Evolutionary conservation across 2,797 vertebrate genomes (phyloP).

Genomic region (Chelidonichthys spinosus): DNA sequence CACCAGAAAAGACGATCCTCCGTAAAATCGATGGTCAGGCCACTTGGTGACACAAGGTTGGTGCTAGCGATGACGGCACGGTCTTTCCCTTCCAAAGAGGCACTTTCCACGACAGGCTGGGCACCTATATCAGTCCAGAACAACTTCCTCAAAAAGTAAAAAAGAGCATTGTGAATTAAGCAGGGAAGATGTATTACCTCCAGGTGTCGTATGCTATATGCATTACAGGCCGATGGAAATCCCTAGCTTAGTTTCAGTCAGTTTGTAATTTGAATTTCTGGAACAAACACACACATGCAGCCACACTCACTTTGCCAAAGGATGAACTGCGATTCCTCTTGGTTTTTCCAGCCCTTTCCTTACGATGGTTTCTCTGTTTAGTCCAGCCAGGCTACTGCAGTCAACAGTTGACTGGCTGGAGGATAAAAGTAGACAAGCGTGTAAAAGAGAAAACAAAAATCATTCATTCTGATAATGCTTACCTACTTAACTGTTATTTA

Average conservation of each 20-base stretch:
- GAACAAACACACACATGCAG: neutral
- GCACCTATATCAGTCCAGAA: slow-evolving; percentile 93
- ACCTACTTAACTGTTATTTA: neutral
- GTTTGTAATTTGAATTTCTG: neutral
- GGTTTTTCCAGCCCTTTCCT: slow-evolving; percentile 85
- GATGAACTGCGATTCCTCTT: slow-evolving; percentile 90
- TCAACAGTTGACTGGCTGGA: slow-evolving; percentile 87
- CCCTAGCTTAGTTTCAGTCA: neutral
- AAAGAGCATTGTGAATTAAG: neutral
- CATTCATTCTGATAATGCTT: neutral
- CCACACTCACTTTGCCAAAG: slow-evolving; percentile 87
- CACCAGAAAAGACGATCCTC: slow-evolving; percentile 92
- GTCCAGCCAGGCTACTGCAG: slow-evolving; percentile 85
- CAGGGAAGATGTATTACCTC: neutral
- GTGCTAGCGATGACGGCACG: slow-evolving; percentile 82
- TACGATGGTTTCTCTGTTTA: slow-evolving; percentile 83
- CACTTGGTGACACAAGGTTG: slow-evolving; percentile 88
- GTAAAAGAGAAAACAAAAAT: slow-evolving; percentile 23
- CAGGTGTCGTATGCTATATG: neutral
- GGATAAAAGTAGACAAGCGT: slow-evolving; percentile 18
- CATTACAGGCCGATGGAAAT: neutral
- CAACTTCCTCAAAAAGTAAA: slow-evolving; percentile 87
- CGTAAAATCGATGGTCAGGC: slow-evolving; percentile 89
- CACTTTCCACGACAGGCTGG: slow-evolving; percentile 86
- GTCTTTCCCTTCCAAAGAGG: slow-evolving; percentile 85